phyloP scores from a whole-genome alignment of 2,113 vertebrate genomes.

The Megaceryle maxima region DNA sequence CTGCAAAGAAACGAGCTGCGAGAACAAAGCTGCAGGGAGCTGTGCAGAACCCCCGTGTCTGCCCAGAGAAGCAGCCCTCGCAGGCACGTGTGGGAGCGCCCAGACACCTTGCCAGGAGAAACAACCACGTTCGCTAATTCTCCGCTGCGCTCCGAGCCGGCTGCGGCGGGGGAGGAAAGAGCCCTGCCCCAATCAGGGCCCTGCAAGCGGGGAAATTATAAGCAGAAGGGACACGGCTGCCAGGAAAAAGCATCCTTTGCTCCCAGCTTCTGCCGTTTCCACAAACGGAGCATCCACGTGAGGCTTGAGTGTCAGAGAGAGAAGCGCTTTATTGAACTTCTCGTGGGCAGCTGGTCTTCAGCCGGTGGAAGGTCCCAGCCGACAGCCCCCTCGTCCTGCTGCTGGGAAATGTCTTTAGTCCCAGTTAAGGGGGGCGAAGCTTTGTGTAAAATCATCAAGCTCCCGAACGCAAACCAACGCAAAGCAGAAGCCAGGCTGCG shows the following conservation, averaged over 20 bases:
- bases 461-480: background rate
- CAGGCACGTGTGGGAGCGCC: fast-evolving
- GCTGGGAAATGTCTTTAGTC: background rate
- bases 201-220: background rate
- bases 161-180: background rate
- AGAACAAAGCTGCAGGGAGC: background rate
- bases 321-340: background rate
- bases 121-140: fast-evolving
- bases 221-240: background rate
- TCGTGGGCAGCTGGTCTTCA: background rate
- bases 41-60: fast-evolving
- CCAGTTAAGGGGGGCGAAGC: background rate
- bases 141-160: background rate
- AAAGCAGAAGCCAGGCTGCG: background rate
- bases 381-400: background rate
- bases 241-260: background rate
- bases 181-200: background rate
- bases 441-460: fast-evolving
- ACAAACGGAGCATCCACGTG: background rate
- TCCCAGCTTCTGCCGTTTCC: background rate
- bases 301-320: fast-evolving
- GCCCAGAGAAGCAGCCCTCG: background rate
- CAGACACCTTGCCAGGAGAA: background rate
- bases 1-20: background rate
- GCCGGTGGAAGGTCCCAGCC: background rate